These are phyloP conservation scores for Ctenopoma kingsleyae DNA, from an alignment of 2,797 vertebrate species.

Conservation along the genomic window DNA sequence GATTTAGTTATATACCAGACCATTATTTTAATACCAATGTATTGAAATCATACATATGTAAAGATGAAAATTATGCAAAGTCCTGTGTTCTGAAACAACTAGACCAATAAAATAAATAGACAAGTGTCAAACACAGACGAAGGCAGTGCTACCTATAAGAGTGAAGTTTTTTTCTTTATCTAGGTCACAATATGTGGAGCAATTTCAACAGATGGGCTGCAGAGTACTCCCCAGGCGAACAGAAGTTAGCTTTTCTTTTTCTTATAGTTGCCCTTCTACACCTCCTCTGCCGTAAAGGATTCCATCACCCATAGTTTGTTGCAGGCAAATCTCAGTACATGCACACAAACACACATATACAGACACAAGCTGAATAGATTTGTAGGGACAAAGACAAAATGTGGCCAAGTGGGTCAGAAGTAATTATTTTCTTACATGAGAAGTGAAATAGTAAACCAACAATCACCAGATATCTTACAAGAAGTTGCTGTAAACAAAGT, in stretches of 20 bases:
- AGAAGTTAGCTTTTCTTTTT: slow-evolving; percentile 84
- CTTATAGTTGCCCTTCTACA: slow-evolving; percentile 53
- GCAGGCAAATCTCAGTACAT: slow-evolving; percentile 36
- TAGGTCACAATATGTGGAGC: slow-evolving; percentile 90
- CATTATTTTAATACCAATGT: slow-evolving; percentile 63
- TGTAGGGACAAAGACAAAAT: slow-evolving; percentile 15
- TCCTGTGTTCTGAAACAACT: slow-evolving; percentile 82
- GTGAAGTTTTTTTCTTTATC: slow-evolving; percentile 81
- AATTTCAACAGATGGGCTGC: slow-evolving; percentile 88
- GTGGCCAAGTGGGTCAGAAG: slow-evolving; percentile 40
- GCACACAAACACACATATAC: slow-evolving; percentile 22
- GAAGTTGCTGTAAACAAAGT: background rate
- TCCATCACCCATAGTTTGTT: slow-evolving; percentile 57
- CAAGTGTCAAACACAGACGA: slow-evolving; percentile 81
- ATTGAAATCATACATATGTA: slow-evolving; percentile 70
- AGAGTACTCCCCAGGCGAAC: slow-evolving; percentile 86
- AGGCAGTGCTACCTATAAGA: slow-evolving; percentile 78
- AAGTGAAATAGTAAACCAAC: background rate
- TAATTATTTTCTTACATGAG: slow-evolving; percentile 8
- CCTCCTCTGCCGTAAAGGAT: slow-evolving; percentile 62
- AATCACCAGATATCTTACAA: slow-evolving; percentile 1
- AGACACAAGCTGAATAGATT: slow-evolving; percentile 4
- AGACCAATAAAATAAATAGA: slow-evolving; percentile 86
- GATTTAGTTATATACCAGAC: slow-evolving; percentile 48
- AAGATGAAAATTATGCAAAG: slow-evolving; percentile 79